Conservation (phyloP, 37 sponge, comb jelly and placozoan species). For the Mnemiopsis leidyi region DNA sequence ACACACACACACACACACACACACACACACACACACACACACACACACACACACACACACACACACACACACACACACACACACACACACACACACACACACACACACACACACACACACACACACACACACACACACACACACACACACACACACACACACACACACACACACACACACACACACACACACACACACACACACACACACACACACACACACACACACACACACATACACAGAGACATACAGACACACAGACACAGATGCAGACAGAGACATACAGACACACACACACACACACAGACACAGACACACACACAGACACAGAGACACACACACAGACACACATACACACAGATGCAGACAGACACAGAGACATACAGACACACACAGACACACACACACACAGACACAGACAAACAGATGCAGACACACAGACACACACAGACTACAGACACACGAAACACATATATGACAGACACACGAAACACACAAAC, state of each 20-base stretch:
- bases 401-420: constrained; percentile 24
- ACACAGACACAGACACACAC: constrained; percentile 66
- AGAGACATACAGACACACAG: constrained; percentile 31
- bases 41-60: constrained; percentile 68
- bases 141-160: constrained; percentile 68
- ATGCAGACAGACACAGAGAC: constrained; percentile 14
- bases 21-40: constrained; percentile 66
- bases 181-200: constrained; percentile 68
- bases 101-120: constrained; percentile 52
- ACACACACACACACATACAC: constrained; percentile 65
- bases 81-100: constrained; percentile 63
- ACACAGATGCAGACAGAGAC: constrained; percentile 14
- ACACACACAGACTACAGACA: neutral
- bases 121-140: constrained; percentile 68
- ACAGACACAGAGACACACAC: neutral
- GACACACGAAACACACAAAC: neutral
- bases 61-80: constrained; percentile 59
- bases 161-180: constrained; percentile 68
- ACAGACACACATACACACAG: neutral
- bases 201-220: constrained; percentile 67
- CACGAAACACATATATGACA: neutral
- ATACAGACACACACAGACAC: neutral
- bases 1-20: constrained; percentile 67
- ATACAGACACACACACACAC: constrained; percentile 12
- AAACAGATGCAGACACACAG: neutral